These are phyloP conservation scores for Rhyacophila evoluta DNA, from an alignment of 2,888 invertebrate genomes.

Conservation along the genomic window DNA sequence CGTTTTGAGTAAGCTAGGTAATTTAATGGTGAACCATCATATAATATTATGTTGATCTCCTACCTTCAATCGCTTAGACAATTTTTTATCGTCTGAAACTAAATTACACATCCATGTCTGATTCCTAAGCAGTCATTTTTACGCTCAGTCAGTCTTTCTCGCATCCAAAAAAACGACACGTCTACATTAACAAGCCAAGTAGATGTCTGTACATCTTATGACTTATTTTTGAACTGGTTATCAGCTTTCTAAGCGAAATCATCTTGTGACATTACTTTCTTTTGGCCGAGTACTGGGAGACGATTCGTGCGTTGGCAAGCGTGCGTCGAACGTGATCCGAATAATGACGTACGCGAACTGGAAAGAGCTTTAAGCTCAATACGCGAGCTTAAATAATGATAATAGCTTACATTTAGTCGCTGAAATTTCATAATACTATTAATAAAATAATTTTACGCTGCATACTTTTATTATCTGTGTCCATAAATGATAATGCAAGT, in stretches of 20 bases:
- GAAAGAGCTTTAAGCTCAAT: not conserved
- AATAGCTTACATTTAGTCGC: not conserved
- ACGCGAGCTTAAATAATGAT: not conserved
- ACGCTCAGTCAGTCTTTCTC: too few species aligned
- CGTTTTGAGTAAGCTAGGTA: too few species aligned
- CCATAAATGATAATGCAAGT: too few species aligned
- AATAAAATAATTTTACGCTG: not conserved
- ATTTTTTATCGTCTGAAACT: too few species aligned
- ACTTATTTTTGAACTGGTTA: not conserved
- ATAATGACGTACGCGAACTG: not conserved
- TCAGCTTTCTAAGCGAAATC: conserved; percentile 2
- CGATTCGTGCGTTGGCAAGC: conserved; percentile 22
- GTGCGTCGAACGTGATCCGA: conserved; percentile 13
- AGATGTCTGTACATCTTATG: not conserved
- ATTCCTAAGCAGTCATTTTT: too few species aligned
- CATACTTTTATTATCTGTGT: not conserved
- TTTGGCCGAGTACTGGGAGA: not conserved
- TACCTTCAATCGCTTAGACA: too few species aligned
- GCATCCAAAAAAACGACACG: too few species aligned
- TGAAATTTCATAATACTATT: not conserved
- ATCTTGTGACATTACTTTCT: conserved; percentile 19
- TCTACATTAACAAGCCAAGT: too few species aligned
- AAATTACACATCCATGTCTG: too few species aligned
- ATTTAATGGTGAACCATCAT: too few species aligned
- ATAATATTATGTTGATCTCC: too few species aligned